Conservation (phyloP, 2,113 vertebrate genomes). For the Corythornis madagascariensis region DNA sequence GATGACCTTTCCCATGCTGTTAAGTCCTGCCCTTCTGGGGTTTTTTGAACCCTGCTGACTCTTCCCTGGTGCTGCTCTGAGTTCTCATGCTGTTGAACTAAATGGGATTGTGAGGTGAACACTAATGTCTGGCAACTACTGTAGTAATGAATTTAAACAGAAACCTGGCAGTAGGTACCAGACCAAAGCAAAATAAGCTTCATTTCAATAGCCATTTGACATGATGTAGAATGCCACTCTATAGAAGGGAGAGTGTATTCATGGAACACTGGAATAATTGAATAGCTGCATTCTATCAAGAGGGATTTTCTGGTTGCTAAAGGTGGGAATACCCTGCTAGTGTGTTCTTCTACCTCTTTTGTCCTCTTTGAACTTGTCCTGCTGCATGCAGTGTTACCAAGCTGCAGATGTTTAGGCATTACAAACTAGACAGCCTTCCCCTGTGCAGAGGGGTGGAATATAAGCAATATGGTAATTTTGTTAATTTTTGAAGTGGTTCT, state of each 20-base stretch:
- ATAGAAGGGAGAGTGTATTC: neutral
- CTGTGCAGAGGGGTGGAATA: neutral
- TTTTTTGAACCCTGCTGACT: slow-evolving; percentile 23
- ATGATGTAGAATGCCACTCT: neutral
- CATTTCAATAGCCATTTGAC: neutral
- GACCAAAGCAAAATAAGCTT: neutral
- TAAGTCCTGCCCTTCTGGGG: neutral
- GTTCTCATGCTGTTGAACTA: slow-evolving; percentile 24
- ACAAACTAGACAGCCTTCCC: neutral
- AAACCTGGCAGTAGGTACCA: neutral
- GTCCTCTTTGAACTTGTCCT: neutral
- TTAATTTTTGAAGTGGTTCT: neutral
- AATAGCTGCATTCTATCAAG: neutral
- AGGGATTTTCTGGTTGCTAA: neutral
- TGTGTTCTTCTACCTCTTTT: neutral
- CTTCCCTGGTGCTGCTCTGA: slow-evolving; percentile 11
- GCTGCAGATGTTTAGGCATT: neutral
- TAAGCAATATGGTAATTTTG: neutral
- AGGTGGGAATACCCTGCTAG: neutral
- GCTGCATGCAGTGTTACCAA: neutral
- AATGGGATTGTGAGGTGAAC: slow-evolving; percentile 15
- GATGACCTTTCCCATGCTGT: slow-evolving; percentile 43
- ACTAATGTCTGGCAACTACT: slow-evolving; percentile 30
- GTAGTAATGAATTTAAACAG: neutral
- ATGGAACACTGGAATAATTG: neutral